Percentiles rank a stretch among this genome's conserved stretches.
phyloP scores from a whole-genome alignment of 1,140 invertebrate genomes.

The Neelides sp. region DNA sequence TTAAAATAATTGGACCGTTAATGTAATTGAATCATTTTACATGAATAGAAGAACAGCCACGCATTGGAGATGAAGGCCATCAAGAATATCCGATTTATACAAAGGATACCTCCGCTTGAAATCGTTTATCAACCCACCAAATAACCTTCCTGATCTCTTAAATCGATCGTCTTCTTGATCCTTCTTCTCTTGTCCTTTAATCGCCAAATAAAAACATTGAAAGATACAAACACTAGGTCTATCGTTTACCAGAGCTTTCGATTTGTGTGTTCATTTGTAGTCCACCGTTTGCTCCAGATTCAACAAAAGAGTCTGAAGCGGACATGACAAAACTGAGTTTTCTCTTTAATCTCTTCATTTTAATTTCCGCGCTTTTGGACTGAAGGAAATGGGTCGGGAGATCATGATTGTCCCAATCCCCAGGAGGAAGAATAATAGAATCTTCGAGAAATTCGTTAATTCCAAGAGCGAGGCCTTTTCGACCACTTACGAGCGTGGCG shows the following conservation, averaged over 20 bases:
- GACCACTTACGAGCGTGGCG: conserved; percentile 73
- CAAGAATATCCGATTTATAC: conserved; percentile 72
- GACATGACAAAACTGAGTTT: conserved; percentile 14
- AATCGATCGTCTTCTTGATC: conserved; percentile 50
- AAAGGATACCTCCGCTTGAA: conserved; percentile 69
- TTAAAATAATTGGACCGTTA: conserved; percentile 70
- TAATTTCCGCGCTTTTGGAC: conserved; percentile 31
- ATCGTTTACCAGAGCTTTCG: no score
- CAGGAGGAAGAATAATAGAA: conserved; percentile 84
- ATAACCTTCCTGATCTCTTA: conserved; percentile 55
- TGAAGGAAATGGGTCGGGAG: conserved; percentile 43
- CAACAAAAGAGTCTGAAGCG: conserved; percentile 9
- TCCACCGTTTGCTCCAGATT: no score
- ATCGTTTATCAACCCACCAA: conserved; percentile 77
- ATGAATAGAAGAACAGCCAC: conserved; percentile 83
- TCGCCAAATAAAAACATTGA: no score
- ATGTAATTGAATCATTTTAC: conserved; percentile 87
- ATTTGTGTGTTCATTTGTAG: no score
- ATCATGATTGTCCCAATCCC: conserved; percentile 48
- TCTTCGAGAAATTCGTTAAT: conserved; percentile 93
- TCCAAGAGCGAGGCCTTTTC: conserved; percentile 77
- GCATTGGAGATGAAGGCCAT: conserved; percentile 75
- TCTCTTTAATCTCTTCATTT: conserved; percentile 19
- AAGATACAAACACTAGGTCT: no score
- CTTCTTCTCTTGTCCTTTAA: no score